phyloP scores from a whole-genome alignment of 2,113 vertebrate species.

The Herpailurus yagouaroundi region DNA sequence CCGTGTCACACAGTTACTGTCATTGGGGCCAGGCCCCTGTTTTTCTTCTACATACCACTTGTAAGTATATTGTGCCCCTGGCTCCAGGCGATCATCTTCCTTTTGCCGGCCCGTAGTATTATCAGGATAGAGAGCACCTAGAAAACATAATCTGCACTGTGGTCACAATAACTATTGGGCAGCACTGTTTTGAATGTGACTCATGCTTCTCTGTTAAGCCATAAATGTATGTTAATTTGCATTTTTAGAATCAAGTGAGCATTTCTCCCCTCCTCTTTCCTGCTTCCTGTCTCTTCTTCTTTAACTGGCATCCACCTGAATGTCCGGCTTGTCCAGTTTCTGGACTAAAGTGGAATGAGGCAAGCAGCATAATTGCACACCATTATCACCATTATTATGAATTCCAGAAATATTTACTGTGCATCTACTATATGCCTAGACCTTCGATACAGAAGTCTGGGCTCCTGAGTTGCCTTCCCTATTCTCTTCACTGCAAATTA shows the following conservation, averaged over 20 bases:
- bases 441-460: neutral
- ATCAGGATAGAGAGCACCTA: constrained; percentile 93
- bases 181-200: neutral
- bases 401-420: neutral
- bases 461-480: neutral
- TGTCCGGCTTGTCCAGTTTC: neutral
- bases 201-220: neutral
- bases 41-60: constrained; percentile 86
- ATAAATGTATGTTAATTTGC: neutral
- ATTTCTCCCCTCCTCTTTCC: neutral
- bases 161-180: neutral
- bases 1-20: constrained; percentile 89
- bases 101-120: constrained; percentile 83
- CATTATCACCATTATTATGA: neutral
- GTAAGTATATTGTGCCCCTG: constrained; percentile 85
- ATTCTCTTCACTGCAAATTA: neutral
- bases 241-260: neutral
- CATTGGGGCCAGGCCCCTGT: constrained; percentile 85
- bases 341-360: neutral
- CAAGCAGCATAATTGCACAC: neutral
- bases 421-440: neutral
- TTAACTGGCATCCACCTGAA: neutral
- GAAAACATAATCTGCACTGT: neutral
- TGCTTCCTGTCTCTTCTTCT: neutral
- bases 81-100: constrained; percentile 86